A percentile compares a stretch with the other conserved stretches of the same genome.
Conservation (phyloP, 1,140 invertebrate genomes). For the Leptinotarsa lineolata region DNA sequence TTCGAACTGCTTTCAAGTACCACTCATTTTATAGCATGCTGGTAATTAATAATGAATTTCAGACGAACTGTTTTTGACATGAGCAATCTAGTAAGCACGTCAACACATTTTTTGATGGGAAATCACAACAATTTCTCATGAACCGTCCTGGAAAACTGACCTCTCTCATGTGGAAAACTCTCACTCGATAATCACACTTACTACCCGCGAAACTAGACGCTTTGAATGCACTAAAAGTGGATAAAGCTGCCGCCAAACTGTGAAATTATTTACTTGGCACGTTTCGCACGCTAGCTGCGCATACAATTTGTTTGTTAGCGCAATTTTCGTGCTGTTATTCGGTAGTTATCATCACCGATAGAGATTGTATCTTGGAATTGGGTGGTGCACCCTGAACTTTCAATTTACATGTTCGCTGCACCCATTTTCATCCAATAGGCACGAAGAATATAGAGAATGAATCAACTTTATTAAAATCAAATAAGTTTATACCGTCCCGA, state of each 20-base stretch:
- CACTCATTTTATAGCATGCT: too few species aligned
- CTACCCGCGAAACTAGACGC: constrained; percentile 22
- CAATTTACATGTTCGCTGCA: too few species aligned
- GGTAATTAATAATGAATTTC: too few species aligned
- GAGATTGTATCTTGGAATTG: constrained; percentile 6
- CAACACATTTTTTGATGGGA: too few species aligned
- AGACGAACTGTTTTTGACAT: too few species aligned
- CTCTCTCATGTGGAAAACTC: constrained; percentile 11
- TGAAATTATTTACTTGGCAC: constrained; percentile 28
- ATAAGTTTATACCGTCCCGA: too few species aligned
- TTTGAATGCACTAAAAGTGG: constrained; percentile 32
- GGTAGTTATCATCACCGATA: constrained; percentile 13
- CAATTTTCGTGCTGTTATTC: constrained; percentile 12
- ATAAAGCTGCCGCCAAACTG: constrained; percentile 28
- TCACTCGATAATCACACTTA: background rate
- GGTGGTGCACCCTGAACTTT: background rate
- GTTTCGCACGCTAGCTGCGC: constrained; percentile 31
- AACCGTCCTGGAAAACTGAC: constrained; percentile 1
- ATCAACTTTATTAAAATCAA: too few species aligned
- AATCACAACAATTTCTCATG: too few species aligned
- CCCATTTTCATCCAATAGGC: too few species aligned
- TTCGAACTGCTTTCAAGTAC: too few species aligned
- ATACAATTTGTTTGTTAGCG: constrained; percentile 21
- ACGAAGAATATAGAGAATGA: too few species aligned
- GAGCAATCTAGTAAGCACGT: too few species aligned